phyloP scores from a whole-genome alignment of 2,113 vertebrate species.

The Abramis brama region DNA sequence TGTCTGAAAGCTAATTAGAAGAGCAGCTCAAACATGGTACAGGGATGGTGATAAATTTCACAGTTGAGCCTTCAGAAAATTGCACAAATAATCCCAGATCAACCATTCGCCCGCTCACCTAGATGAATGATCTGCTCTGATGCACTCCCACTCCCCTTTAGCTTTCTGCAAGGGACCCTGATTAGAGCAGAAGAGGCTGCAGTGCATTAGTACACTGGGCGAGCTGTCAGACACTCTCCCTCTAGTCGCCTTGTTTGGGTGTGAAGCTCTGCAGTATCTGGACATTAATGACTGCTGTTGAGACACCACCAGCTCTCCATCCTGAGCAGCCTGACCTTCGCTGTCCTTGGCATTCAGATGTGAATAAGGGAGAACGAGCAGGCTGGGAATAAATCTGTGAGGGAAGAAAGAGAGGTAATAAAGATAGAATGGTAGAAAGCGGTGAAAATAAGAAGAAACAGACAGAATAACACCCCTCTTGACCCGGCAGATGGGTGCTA shows the following conservation, averaged over 20 bases:
- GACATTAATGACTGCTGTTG: constrained; percentile 36
- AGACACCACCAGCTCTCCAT: constrained; percentile 27
- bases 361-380: not conserved
- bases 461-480: constrained; percentile 15
- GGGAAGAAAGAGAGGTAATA: not conserved
- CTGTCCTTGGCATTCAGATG: constrained; percentile 25
- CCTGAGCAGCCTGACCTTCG: constrained; percentile 43
- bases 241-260: not conserved
- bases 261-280: not conserved
- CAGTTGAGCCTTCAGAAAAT: constrained; percentile 10
- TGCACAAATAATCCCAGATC: constrained; percentile 26
- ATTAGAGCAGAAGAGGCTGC: not conserved
- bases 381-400: not conserved
- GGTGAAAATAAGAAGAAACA: constrained; percentile 22
- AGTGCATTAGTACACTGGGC: constrained; percentile 19
- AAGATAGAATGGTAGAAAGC: not conserved
- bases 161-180: not conserved
- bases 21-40: constrained; percentile 32
- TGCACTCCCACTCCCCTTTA: not conserved
- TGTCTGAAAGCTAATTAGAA: constrained; percentile 69
- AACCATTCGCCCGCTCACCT: not conserved
- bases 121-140: constrained; percentile 11
- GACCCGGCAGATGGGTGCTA: constrained; percentile 3
- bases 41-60: constrained; percentile 4
- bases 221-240: constrained; percentile 10